phyloP scores from a whole-genome alignment of 2,888 invertebrate species.

The Drosophila maculinotata region DNA sequence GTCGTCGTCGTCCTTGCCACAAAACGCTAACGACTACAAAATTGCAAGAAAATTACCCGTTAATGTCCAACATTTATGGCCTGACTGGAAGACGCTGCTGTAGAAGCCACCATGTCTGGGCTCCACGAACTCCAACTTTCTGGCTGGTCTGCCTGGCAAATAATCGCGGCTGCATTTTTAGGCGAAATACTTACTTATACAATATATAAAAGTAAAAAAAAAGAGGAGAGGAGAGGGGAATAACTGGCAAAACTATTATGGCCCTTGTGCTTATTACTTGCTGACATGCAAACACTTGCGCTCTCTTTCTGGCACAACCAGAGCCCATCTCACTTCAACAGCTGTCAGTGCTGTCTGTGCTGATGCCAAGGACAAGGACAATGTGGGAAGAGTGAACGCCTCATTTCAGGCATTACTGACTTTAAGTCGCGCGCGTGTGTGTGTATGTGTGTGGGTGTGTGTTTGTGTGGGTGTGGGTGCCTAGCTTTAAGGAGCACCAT shows the following conservation, averaged over 20 bases:
- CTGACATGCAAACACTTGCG: slow-evolving; percentile 79
- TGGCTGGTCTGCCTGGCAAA: slow-evolving; percentile 36
- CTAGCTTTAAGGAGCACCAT: slow-evolving; percentile 42
- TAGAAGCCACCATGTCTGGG: slow-evolving; percentile 22
- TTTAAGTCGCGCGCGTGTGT: slow-evolving; percentile 38
- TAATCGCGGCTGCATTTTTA: slow-evolving; percentile 61
- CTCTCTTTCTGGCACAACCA: slow-evolving; percentile 34
- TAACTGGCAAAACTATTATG: slow-evolving; percentile 78
- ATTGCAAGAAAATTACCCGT: slow-evolving; percentile 84
- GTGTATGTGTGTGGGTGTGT: not conserved
- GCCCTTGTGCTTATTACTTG: slow-evolving; percentile 80
- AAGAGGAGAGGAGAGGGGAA: slow-evolving; percentile 43
- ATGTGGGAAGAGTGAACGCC: slow-evolving; percentile 34
- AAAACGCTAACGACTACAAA: slow-evolving; percentile 84
- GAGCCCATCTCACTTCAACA: slow-evolving; percentile 27
- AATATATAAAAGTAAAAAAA: slow-evolving; percentile 13
- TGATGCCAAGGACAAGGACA: slow-evolving; percentile 79
- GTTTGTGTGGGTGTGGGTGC: not conserved
- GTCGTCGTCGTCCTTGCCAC: slow-evolving; percentile 70
- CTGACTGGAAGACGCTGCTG: slow-evolving; percentile 55
- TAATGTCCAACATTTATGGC: slow-evolving; percentile 82
- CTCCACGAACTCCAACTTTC: slow-evolving; percentile 24
- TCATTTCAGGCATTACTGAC: slow-evolving; percentile 32
- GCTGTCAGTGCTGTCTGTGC: slow-evolving; percentile 27
- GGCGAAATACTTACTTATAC: slow-evolving; percentile 43